Conservation (phyloP, 1,140 invertebrate genomes). For the Bombus pascuorum region DNA sequence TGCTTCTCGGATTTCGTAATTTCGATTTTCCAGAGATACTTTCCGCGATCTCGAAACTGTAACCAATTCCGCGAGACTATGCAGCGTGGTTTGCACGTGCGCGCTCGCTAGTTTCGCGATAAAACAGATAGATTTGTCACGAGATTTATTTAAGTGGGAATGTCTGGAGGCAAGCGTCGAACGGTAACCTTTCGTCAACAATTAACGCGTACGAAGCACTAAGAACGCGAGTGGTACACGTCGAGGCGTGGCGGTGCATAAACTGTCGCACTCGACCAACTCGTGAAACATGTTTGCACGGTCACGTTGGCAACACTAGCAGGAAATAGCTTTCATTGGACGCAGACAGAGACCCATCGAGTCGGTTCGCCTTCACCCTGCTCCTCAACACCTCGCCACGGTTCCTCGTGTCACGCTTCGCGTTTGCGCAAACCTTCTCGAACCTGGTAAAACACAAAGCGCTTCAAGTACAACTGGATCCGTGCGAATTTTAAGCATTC, state of each 20-base stretch:
- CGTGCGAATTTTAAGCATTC: not conserved
- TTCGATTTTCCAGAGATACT: not conserved
- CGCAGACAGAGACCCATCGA: not conserved
- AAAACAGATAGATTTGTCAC: not conserved
- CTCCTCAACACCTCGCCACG: not conserved
- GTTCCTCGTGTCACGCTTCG: not conserved
- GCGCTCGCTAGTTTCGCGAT: not conserved
- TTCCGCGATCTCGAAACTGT: not conserved
- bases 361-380: not conserved
- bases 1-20: conserved; percentile 10
- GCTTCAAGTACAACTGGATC: not conserved
- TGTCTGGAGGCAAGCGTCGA: not conserved
- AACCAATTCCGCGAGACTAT: not conserved
- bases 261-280: conserved; percentile 30
- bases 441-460: not conserved
- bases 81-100: not conserved
- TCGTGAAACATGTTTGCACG: conserved; percentile 31
- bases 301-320: conserved; percentile 34
- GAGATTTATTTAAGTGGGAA: not conserved
- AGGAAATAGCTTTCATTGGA: conserved; percentile 15
- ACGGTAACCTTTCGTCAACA: not conserved
- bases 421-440: conserved; percentile 32
- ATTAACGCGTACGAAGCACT: not conserved
- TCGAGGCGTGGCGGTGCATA: conserved; percentile 43
- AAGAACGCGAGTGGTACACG: conserved; percentile 2